Evolutionary conservation across 2,888 invertebrate genomes (phyloP).

Genomic region (Spialia ferax): DNA sequence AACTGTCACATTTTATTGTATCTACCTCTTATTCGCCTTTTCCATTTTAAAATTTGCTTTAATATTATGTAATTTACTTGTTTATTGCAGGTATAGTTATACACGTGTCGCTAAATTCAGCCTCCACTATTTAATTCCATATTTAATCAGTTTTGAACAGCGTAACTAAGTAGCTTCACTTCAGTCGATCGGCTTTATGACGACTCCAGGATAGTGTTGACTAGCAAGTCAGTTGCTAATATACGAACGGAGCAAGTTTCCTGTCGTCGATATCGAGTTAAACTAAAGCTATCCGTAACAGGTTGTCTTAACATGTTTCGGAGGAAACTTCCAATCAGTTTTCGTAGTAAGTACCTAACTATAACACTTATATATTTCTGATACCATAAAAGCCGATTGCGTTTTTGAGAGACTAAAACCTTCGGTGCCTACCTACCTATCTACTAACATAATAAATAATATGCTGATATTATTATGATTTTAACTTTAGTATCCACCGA

Average conservation of each 20-base stretch:
- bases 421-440: too few relatives aligned
- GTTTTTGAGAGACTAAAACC: too few relatives aligned
- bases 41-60: not conserved
- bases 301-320: slow-evolving; percentile 28
- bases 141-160: slow-evolving; percentile 19
- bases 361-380: too few relatives aligned
- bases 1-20: slow-evolving; percentile 34
- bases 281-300: slow-evolving; percentile 20
- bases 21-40: slow-evolving; percentile 6
- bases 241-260: slow-evolving; percentile 22
- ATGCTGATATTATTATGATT: too few relatives aligned
- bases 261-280: slow-evolving; percentile 12
- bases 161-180: slow-evolving; percentile 18
- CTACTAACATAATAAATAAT: too few relatives aligned
- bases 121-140: slow-evolving; percentile 10
- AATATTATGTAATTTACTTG: not conserved
- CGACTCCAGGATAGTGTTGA: slow-evolving; percentile 23
- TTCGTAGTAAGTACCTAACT: too few relatives aligned
- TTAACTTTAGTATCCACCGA: too few relatives aligned
- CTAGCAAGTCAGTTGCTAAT: slow-evolving; percentile 29
- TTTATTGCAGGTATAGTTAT: not conserved
- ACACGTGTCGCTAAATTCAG: not conserved
- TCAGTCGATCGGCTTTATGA: slow-evolving; percentile 29
- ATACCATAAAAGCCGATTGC: too few relatives aligned
- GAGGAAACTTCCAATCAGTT: not conserved